phyloP scores from a whole-genome alignment of 2,797 vertebrate genomes.

The Acanthis flammea region DNA sequence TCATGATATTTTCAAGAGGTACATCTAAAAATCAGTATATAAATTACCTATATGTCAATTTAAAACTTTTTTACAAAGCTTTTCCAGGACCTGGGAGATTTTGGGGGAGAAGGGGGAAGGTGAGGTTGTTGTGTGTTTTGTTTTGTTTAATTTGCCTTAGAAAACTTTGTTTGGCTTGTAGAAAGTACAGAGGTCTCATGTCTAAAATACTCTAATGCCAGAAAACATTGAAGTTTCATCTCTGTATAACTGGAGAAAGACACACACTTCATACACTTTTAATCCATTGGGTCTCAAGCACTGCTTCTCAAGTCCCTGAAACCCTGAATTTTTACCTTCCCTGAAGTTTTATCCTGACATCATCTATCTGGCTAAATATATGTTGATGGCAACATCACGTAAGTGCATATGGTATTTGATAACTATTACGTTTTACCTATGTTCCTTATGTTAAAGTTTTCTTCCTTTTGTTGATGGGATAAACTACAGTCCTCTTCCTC shows the following conservation, averaged over 20 bases:
- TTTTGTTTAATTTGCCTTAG: not conserved
- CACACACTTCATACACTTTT: not conserved
- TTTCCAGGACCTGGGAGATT: not conserved
- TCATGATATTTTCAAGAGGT: constrained; percentile 43
- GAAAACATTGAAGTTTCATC: not conserved
- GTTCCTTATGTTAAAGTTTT: not conserved
- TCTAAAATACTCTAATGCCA: not conserved
- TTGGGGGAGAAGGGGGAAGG: fast-evolving
- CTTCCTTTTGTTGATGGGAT: not conserved
- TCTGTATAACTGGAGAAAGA: not conserved
- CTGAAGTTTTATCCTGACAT: not conserved
- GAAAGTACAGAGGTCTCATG: not conserved
- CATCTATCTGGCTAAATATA: not conserved
- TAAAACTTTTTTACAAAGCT: fast-evolving
- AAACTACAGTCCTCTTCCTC: not conserved
- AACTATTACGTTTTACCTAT: not conserved
- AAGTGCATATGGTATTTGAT: not conserved
- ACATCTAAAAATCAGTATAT: constrained; percentile 12
- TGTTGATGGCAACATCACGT: not conserved
- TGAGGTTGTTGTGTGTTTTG: not conserved
- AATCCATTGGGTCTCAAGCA: not conserved
- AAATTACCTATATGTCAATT: not conserved
- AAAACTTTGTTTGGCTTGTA: not conserved
- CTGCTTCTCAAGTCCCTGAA: not conserved
- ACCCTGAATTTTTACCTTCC: not conserved